Base-by-base conservation (phyloP, 2,888 invertebrate genomes). In the Siphonodentalium dalli region DNA sequence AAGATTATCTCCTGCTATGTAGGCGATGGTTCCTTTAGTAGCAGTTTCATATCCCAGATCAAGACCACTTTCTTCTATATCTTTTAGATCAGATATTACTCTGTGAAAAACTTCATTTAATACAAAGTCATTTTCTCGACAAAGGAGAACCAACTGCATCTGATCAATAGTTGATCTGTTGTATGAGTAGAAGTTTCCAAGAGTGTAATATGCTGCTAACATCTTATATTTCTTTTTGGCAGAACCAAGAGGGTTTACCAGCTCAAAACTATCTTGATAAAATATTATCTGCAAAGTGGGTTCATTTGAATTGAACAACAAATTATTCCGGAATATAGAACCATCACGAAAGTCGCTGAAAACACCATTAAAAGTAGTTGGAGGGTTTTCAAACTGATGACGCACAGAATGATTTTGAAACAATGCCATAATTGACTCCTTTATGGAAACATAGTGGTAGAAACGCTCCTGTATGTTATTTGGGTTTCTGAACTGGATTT, bases 181-280 rank as follows among this genome's bases (percentile, higher is more conserved):
- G 6, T 48, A 38, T 11, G 20, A 6, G 23, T n/a, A 33, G 37
- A 53, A 47, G 26, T 57, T 52, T 8, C 42, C 52, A 27, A 53
- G 34, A 23, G 52, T 59, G 28, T 37, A 52, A 29, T 55, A 59
- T 3, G 52, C 55, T n/a, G n/a, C n/a, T n/a, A 23, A 47, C 55
- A 37, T 55, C 29, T n/a, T 55, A 15, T 40, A 55, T 55, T 27
- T 59, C 21, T 59, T 54, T 44, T 54, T 59, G 3, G 59, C 59
- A 15, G 59, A 59, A 18, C 55, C 55, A 7, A 59, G 38, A 35
- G 59, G 55, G 43, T 54, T 58, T 2, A 58, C 58, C 11, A 54
- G 50, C 40, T 58, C 58, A 54, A 58, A 58, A 11, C 50, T 54
- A 54, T 58, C 54, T 23, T 50, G 58, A 43, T 58, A 58, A 13